Percentiles rank a stretch among this genome's conserved stretches.
Conservation (phyloP, 2,888 invertebrate species). For the Coelopa pilipes region DNA sequence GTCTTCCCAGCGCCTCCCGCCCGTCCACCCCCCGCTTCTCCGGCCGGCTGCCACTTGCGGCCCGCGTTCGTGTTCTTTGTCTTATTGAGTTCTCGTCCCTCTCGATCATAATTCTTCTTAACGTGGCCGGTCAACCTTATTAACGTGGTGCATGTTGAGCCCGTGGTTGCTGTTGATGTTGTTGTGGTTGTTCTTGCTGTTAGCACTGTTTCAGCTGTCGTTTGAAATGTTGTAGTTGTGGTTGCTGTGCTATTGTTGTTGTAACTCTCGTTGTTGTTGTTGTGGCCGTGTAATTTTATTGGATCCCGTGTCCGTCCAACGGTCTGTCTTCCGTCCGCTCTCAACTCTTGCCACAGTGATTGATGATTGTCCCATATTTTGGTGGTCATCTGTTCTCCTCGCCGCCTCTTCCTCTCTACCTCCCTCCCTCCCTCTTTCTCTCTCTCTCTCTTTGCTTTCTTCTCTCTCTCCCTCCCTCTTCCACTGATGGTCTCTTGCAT, state of each 20-base stretch:
- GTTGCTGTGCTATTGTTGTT: slow-evolving; percentile 3
- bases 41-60: neutral
- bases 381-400: slow-evolving; percentile 14
- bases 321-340: neutral
- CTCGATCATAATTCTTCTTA: slow-evolving; percentile 23
- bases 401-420: neutral
- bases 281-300: slow-evolving; percentile 22
- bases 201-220: no score
- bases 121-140: slow-evolving; percentile 27
- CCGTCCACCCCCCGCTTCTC: slow-evolving; percentile 3
- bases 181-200: no score
- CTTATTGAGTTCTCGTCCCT: neutral
- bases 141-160: neutral
- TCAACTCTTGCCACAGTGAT: slow-evolving; percentile 22
- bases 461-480: neutral
- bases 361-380: slow-evolving; percentile 36
- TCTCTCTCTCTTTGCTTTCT: neutral
- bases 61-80: no score
- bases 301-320: neutral
- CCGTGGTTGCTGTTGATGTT: neutral
- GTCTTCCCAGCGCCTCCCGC: no score
- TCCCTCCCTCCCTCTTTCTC: neutral
- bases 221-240: neutral
- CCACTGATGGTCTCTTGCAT: no score
- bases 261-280: neutral